Conservation (phyloP, 2,888 invertebrate species). For the Ornithoptera alexandrae region DNA sequence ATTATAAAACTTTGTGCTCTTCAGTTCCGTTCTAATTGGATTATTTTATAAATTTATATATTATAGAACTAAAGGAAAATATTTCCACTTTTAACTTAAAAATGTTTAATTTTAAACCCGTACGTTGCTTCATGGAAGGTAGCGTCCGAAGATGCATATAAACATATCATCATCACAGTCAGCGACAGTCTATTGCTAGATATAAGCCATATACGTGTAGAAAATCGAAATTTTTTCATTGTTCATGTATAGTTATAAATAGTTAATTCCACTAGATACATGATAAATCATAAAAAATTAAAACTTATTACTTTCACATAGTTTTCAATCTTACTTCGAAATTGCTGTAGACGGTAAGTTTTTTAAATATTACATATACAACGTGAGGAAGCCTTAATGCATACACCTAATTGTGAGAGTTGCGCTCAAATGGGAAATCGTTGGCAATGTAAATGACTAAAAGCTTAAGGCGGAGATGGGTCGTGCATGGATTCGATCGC, state of each 20-base stretch:
- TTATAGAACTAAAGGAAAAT: background rate
- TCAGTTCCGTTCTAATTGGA: background rate
- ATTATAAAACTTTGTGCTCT: conserved; percentile 7
- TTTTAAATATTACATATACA: background rate
- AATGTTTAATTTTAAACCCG: too few relatives aligned
- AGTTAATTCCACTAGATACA: too few relatives aligned
- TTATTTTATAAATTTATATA: background rate
- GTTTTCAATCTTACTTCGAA: background rate
- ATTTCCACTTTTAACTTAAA: too few relatives aligned
- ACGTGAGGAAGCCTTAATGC: background rate
- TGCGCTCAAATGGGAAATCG: conserved; percentile 16
- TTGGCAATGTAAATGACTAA: conserved; percentile 44
- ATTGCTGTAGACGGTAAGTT: background rate
- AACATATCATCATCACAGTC: too few relatives aligned
- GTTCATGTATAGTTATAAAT: too few relatives aligned
- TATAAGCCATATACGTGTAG: too few relatives aligned
- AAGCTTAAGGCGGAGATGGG: conserved; percentile 51
- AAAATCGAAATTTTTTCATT: too few relatives aligned
- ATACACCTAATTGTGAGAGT: conserved; percentile 4
- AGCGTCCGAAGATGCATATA: too few relatives aligned
- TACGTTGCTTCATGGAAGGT: too few relatives aligned
- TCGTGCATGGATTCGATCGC: conserved; percentile 51
- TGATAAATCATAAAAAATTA: too few relatives aligned
- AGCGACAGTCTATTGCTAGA: too few relatives aligned
- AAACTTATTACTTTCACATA: too few relatives aligned